Evolutionary conservation across 2,113 vertebrate species (phyloP), one percentile per base, ranked within the genome.

Genomic region (Corvus hawaiiensis): DNA sequence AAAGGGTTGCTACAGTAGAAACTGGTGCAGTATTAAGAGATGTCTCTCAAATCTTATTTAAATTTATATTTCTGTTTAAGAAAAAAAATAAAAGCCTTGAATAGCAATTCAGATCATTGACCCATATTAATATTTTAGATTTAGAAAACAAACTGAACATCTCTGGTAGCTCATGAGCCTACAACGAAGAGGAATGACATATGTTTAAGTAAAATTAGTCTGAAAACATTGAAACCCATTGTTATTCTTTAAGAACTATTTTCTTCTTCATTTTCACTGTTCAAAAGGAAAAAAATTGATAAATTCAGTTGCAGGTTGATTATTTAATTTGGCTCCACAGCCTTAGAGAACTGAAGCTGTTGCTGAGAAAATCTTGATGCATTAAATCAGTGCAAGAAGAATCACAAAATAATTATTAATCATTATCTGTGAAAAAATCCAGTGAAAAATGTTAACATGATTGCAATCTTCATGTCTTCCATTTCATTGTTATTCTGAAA

Each of bases 341-440:
- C 30, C 39, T 78, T 84, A 35, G 28, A 75, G 55, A 64, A 52
- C 13, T 14, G 3, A 83, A 86, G 4, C 7, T 61, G 9, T 44
- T 82, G 24, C 44, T 7, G 2, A 67, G 16, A 77, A 93, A 95
- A 87, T 43, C 13, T 75, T 58, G 26, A 73, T 94, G 51, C 52
- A 59, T 68, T 92, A 90, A 78, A 85, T 55, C 26, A 81, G 14
- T 71, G 18, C 13, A 88, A 87, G 61, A 73, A 91, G 52, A 87
- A 76, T 73, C 27, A 81, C 37, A 51, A 95, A 88, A 92, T 61
- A 88, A 88, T 88, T 93, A 81, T 86, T 90, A 91, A 87, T 75
- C 35, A 43, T 62, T 86, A 75, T 87, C 21, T 62, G n/a, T 84
- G 61, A 93, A 96, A 96, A 96, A 94, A 90, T 78, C 37, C 22